Percentiles rank a stretch among this genome's conserved stretches.
Conservation (phyloP, 2,113 vertebrate genomes). For the Equus quagga region DNA sequence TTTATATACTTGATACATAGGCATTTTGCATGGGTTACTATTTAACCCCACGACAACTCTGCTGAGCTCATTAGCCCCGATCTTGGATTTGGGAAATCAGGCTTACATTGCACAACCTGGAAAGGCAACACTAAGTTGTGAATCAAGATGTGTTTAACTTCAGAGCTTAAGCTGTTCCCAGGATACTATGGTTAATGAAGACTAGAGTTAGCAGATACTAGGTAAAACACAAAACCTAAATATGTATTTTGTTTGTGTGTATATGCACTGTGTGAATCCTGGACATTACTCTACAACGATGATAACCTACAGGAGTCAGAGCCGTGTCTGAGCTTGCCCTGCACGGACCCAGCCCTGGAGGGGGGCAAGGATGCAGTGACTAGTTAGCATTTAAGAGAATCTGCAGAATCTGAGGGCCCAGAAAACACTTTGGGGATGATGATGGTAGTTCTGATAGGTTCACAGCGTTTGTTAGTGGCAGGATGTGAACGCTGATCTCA, state of each 20-base stretch:
- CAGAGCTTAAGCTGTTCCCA: background rate
- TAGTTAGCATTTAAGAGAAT: background rate
- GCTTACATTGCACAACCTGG: background rate
- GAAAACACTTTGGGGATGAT: background rate
- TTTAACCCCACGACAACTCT: background rate
- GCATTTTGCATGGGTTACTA: background rate
- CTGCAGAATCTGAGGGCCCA: background rate
- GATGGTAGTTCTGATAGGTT: background rate
- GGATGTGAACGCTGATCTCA: background rate
- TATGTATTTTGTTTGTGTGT: background rate
- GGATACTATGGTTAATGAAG: background rate
- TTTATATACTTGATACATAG: background rate
- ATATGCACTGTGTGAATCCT: background rate
- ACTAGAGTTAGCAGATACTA: background rate
- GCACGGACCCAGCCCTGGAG: background rate
- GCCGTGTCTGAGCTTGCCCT: background rate
- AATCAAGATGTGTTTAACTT: background rate
- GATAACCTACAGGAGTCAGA: background rate
- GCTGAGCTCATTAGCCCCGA: background rate
- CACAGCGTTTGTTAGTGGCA: constrained; percentile 15
- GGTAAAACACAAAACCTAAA: background rate
- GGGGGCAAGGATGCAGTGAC: background rate
- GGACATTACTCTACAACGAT: background rate
- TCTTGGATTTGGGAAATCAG: background rate
- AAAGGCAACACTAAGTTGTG: background rate